Conservation (phyloP, 1,140 invertebrate genomes). For the Procambarus virginalis region DNA sequence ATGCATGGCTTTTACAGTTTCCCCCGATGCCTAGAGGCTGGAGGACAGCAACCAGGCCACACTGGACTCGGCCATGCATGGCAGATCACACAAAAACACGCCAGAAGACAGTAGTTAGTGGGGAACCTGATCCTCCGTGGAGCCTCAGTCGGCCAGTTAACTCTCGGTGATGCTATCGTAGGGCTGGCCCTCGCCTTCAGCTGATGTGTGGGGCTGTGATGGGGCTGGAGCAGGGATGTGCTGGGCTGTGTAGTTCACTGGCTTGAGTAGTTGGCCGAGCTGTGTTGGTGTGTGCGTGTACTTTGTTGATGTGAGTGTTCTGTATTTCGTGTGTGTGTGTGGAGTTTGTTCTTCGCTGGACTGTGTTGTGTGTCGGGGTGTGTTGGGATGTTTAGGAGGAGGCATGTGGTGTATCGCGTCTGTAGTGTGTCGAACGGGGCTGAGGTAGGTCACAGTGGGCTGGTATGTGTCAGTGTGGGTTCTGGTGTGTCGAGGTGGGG, state of each 20-base stretch:
- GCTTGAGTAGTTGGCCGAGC: no score
- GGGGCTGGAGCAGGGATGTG: neutral
- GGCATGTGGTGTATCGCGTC: no score
- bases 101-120: conserved; percentile 23
- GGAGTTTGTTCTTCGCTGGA: no score
- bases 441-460: neutral
- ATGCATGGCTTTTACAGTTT: neutral
- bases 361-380: no score
- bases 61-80: neutral
- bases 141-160: conserved; percentile 23
- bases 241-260: no score
- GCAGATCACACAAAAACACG: conserved; percentile 33
- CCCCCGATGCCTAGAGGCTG: neutral
- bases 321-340: no score
- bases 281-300: no score
- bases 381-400: no score
- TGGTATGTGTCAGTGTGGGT: neutral
- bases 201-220: neutral
- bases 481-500: no score
- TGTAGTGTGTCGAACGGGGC: no score
- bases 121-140: conserved; percentile 16
- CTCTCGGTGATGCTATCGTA: conserved; percentile 19
- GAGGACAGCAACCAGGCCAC: neutral
- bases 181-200: neutral
- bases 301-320: no score